phyloP scores from a whole-genome alignment of 2,797 vertebrate genomes.

The Acanthis flammea region DNA sequence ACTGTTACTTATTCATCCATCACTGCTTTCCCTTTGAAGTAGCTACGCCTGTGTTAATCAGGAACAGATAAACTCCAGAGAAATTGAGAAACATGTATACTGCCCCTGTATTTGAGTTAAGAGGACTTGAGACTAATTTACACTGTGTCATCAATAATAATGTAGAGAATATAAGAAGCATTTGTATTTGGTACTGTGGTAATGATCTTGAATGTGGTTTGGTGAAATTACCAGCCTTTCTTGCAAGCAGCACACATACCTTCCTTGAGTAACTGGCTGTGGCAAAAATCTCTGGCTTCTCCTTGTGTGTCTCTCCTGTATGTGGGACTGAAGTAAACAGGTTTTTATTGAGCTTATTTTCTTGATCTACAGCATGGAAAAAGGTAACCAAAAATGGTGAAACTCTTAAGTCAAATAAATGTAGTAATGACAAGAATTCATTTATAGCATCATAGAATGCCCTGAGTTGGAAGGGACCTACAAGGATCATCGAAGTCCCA shows the following conservation, averaged over 20 bases:
- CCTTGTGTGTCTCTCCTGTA: fast-evolving
- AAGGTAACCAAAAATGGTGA: not conserved
- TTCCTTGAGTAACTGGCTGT: not conserved
- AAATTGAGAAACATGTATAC: not conserved
- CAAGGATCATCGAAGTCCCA: not conserved
- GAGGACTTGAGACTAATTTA: not conserved
- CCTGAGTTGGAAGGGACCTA: not conserved
- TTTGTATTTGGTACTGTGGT: not conserved
- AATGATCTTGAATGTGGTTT: not conserved
- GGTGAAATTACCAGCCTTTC: not conserved
- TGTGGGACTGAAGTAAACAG: not conserved
- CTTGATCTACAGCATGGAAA: not conserved
- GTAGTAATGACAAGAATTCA: not conserved
- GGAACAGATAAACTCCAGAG: not conserved
- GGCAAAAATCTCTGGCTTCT: not conserved
- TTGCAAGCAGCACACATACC: not conserved
- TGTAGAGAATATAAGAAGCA: not conserved
- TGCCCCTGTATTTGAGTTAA: not conserved
- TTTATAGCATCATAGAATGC: not conserved
- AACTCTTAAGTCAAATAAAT: not conserved
- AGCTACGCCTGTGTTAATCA: not conserved
- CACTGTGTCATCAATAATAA: not conserved
- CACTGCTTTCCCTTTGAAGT: not conserved
- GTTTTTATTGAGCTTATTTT: not conserved
- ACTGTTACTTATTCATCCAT: not conserved